Evolutionary conservation across 2,113 vertebrate genomes (phyloP), one percentile per base, ranked within the genome.

Genomic region (Bungarus multicinctus): DNA sequence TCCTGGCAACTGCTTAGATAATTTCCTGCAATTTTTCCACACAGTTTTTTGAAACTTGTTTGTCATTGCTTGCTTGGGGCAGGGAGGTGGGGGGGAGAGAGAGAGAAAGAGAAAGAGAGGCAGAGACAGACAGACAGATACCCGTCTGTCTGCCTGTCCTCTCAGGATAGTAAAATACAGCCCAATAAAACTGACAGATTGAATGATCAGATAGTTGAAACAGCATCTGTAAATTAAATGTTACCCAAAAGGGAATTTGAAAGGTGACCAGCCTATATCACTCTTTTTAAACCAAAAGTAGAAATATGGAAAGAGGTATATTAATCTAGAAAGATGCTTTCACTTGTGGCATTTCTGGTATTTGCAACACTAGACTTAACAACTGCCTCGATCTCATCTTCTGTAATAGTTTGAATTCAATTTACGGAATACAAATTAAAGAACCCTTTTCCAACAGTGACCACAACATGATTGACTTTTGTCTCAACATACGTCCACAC

Each of bases 71-170:
- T 69, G 30, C 30, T 69, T 69, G 0, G 64, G 5, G 60, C 0
- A 10, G 5, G 1, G 57, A 3, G 57, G 12, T 30, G 1, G 30
- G 0, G 12, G 27, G 0, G 10, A 5, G 60, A 2, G 11, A 2
- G 64, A 1, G 64, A 7, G 64, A 7, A 5, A 34, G n/a, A 18
- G 9, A 11, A 27, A 30, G 50, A 52, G 50, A 52, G 50, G 5
- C 10, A 52, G 50, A 52, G 50, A 52, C 50, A 52, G 50, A 52
- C 50, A 52, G 50, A 52, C 10, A 12, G 50, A 52, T 11, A 12
- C 10, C 5, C 2, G 11, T 5, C 50, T 52, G 50, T 45, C 23
- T 60, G 25, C 58, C 23, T 60, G 58, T 23, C 57, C 5, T 9
- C 50, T 43, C 20, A 88, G 54, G 39, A 30, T 20, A 7, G 23